phyloP scores from a whole-genome alignment of 2,888 invertebrate species.

The Tipula vernalis region DNA sequence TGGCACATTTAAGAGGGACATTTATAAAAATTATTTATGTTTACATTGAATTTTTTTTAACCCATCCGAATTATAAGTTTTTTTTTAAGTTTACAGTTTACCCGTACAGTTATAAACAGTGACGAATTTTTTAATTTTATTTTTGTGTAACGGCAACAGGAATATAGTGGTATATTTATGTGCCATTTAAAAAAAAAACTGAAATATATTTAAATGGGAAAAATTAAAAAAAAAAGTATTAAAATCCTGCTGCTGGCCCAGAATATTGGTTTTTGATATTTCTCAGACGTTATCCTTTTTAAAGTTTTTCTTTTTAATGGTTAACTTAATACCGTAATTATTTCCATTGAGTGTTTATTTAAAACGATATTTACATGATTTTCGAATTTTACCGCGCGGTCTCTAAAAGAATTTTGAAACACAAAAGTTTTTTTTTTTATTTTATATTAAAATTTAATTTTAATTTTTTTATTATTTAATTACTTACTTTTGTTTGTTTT shows the following conservation, averaged over 20 bases:
- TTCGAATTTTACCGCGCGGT: background rate
- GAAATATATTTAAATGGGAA: background rate
- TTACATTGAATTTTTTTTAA: slow-evolving; percentile 6
- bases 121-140: background rate
- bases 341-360: background rate
- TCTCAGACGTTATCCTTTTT: background rate
- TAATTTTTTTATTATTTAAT: background rate
- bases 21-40: slow-evolving; percentile 8
- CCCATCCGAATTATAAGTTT: background rate
- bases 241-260: background rate
- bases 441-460: background rate
- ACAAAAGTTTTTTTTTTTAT: background rate
- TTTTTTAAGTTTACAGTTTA: background rate
- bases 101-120: background rate
- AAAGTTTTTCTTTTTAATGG: background rate
- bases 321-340: background rate
- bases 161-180: background rate
- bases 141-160: background rate
- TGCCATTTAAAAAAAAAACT: background rate
- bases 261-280: background rate
- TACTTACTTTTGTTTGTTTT: background rate
- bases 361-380: background rate
- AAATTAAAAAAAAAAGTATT: background rate
- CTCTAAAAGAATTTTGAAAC: background rate
- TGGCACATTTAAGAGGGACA: background rate